Conservation (phyloP, 2,113 vertebrate species). For the Hiodon tergisus region DNA sequence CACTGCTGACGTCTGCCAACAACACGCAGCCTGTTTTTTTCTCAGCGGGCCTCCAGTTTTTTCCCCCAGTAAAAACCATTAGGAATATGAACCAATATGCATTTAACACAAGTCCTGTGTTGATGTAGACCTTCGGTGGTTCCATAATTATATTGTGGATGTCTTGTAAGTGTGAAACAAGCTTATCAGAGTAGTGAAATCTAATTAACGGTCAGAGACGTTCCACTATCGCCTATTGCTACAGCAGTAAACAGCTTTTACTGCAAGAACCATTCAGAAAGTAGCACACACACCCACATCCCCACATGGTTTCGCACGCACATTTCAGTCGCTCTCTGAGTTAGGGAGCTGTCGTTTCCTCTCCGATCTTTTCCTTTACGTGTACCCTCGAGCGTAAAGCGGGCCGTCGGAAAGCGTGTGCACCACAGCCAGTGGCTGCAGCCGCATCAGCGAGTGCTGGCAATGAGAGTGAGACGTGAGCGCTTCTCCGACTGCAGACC, state of each 20-base stretch:
- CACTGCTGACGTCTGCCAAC: too few species aligned
- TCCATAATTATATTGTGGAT: slow-evolving; percentile 8
- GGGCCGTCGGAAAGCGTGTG: not conserved
- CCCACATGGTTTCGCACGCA: too few species aligned
- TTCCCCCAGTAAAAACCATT: not conserved
- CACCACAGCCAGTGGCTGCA: not conserved
- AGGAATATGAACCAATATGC: not conserved
- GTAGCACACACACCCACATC: too few species aligned
- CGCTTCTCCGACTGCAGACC: slow-evolving; percentile 1
- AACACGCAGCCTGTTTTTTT: too few species aligned
- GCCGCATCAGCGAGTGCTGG: not conserved
- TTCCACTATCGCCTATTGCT: not conserved
- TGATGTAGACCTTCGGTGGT: not conserved
- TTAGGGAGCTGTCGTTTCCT: not conserved
- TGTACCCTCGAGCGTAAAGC: not conserved
- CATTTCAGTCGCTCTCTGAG: too few species aligned
- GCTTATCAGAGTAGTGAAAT: slow-evolving; percentile 8
- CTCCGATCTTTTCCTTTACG: not conserved
- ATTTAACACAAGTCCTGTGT: not conserved
- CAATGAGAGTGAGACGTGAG: too few species aligned
- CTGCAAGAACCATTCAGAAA: too few species aligned
- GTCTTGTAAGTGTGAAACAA: slow-evolving; percentile 4
- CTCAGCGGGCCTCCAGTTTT: too few species aligned
- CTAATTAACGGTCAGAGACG: slow-evolving; percentile 1
- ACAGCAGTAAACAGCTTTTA: too few species aligned